Base-by-base conservation (phyloP, 2,113 vertebrate genomes). In the Bagarius yarrelli region DNA sequence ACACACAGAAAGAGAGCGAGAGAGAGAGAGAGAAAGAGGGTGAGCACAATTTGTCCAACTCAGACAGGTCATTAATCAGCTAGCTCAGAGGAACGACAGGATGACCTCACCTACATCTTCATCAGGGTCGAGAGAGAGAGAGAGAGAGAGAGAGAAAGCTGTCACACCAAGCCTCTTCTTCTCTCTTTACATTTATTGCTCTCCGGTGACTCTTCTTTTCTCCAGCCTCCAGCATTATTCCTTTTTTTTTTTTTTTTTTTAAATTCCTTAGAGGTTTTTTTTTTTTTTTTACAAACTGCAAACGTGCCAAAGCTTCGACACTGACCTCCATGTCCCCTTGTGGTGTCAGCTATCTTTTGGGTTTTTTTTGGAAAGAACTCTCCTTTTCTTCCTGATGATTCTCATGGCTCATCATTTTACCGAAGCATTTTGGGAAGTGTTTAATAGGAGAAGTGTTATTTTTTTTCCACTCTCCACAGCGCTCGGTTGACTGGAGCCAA, bases 41-140 rank as follows among this genome's bases (percentile, higher is more conserved):
- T n/a, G 50, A 32, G 74, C 72, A 75, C 79, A 75, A 47, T 71
- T 70, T 77, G 78, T 83, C 59, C 32, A 52, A 59, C 66, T 66
- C 72, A 84, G 82, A 83, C 84, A 83, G 85, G 84, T 86, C 80
- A 86, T 86, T 88, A 85, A 88, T 88, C 85, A 85, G 71, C 53
- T 70, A 11, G 16, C 67, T 69, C 83, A 36, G 76, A 77, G 73
- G 27, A 75, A 52, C 71, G 80, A 67, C 40, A 61, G 52, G 15
- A 75, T 81, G 83, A 81, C 85, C 85, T 78, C 60, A 70, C 61
- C 44, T 70, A 75, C 57, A 56, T 63, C 80, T 83, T 76, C 76
- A 76, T 87, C 75, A 81, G 56, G 13, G 27, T 67, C 67, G 76
- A 25, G 50, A 84, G 60, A 72, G 27, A 70, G 56, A 52, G 57